These are phyloP conservation scores for Pagetopsis macropterus DNA, from an alignment of 2,797 vertebrate genomes.

Conservation along the genomic window DNA sequence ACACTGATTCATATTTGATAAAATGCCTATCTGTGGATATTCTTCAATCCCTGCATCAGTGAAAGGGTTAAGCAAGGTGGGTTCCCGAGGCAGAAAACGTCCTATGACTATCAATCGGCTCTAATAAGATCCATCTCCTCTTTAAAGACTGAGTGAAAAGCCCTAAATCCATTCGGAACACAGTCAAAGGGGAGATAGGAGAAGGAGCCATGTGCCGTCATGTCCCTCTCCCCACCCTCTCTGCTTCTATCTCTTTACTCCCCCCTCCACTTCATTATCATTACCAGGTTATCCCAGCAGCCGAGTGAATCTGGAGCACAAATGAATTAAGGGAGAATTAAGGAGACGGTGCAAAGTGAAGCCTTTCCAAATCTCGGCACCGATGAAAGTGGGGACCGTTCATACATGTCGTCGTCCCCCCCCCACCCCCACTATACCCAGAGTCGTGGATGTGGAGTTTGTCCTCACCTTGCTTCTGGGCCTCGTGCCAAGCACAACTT, in stretches of 20 bases:
- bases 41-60: conserved; percentile 27
- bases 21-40: neutral
- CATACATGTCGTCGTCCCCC: neutral
- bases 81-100: conserved; percentile 81
- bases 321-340: conserved; percentile 98
- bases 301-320: conserved; percentile 94
- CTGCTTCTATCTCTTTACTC: conserved; percentile 26
- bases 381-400: conserved; percentile 89
- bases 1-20: conserved; percentile 32
- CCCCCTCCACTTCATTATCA: conserved; percentile 89
- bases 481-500: conserved; percentile 67
- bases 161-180: conserved; percentile 93
- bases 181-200: conserved; percentile 92
- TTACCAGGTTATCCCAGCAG: conserved; percentile 91
- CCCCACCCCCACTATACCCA: neutral
- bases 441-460: conserved; percentile 58
- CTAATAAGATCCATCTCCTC: conserved; percentile 95
- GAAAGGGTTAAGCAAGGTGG: conserved; percentile 86
- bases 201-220: conserved; percentile 78
- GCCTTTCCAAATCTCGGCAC: conserved; percentile 91
- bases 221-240: conserved; percentile 31
- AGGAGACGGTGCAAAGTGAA: conserved; percentile 91
- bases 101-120: conserved; percentile 91
- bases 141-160: conserved; percentile 92
- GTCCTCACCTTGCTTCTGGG: conserved; percentile 77